These are phyloP conservation scores for Agonopterix subpropinquella DNA, from an alignment of 2,888 invertebrate genomes.

Conservation along the genomic window DNA sequence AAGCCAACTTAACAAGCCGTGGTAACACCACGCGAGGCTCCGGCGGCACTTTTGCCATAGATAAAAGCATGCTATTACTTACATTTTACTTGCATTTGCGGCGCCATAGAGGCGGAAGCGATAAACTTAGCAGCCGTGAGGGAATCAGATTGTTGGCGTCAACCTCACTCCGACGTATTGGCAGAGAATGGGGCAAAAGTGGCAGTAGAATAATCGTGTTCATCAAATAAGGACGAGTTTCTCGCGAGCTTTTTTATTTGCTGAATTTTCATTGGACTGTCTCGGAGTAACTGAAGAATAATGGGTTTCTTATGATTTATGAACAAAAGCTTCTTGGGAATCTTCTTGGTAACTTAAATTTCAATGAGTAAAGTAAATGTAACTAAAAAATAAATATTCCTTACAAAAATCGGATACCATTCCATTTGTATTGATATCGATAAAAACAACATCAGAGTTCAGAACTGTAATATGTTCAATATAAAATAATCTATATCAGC, in stretches of 20 bases:
- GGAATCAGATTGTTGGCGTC: conserved; percentile 60
- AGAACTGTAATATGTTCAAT: no score
- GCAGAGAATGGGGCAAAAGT: conserved; percentile 42
- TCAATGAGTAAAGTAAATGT: no score
- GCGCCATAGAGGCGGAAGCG: conserved; percentile 48
- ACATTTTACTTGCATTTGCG: conserved; percentile 21
- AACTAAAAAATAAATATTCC: no score
- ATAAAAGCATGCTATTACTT: conserved; percentile 41
- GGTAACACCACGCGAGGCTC: not conserved
- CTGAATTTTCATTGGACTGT: conserved; percentile 1
- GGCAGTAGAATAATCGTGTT: conserved; percentile 32
- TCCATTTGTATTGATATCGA: no score
- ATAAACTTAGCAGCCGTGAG: conserved; percentile 54
- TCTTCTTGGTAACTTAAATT: no score
- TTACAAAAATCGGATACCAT: no score
- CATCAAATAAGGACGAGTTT: conserved; percentile 4
- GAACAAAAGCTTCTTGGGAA: not conserved
- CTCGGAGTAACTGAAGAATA: not conserved
- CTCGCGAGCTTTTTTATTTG: not conserved
- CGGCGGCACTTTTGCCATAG: conserved; percentile 49
- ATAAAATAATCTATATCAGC: no score
- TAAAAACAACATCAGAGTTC: no score
- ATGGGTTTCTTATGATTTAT: no score
- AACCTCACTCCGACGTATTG: conserved; percentile 39
- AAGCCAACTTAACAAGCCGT: no score